These are phyloP conservation scores for Automeris io DNA, from an alignment of 2,888 invertebrate genomes.

Conservation along the genomic window DNA sequence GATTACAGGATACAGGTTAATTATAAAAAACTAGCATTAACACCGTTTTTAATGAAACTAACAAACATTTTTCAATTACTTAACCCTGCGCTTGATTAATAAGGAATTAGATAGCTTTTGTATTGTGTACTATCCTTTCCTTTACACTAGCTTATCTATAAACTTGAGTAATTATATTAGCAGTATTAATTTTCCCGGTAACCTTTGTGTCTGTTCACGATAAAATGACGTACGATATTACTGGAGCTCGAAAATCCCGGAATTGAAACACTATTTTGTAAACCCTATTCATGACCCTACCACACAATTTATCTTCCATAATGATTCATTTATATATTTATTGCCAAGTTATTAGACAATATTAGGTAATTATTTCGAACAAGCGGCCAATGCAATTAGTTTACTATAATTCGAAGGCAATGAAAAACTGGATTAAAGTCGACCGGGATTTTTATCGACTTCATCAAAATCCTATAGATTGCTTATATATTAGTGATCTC, in stretches of 20 bases:
- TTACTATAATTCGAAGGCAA: conserved; percentile 7
- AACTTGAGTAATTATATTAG: too few relatives aligned
- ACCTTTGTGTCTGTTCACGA: too few relatives aligned
- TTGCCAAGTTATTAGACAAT: conserved; percentile 9
- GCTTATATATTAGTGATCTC: too few relatives aligned
- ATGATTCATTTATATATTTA: conserved; percentile 11
- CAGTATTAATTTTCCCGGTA: background rate
- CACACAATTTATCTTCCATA: conserved; percentile 14
- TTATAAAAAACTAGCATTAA: too few relatives aligned
- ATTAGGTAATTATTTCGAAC: conserved; percentile 16
- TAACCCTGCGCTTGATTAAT: too few relatives aligned
- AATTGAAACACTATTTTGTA: background rate
- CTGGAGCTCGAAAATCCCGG: background rate
- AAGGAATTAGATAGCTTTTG: too few relatives aligned
- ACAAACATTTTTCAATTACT: too few relatives aligned
- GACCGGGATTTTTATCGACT: conserved; percentile 1
- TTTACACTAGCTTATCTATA: too few relatives aligned
- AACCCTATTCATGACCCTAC: background rate
- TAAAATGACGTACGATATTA: background rate
- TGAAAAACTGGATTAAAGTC: conserved; percentile 2
- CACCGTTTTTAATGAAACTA: too few relatives aligned
- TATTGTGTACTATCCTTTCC: too few relatives aligned
- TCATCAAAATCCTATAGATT: too few relatives aligned
- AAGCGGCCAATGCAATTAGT: conserved; percentile 2
- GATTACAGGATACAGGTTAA: too few relatives aligned